Evolutionary conservation across 2,113 vertebrate species (phyloP).

Genomic region (Indri indri): DNA sequence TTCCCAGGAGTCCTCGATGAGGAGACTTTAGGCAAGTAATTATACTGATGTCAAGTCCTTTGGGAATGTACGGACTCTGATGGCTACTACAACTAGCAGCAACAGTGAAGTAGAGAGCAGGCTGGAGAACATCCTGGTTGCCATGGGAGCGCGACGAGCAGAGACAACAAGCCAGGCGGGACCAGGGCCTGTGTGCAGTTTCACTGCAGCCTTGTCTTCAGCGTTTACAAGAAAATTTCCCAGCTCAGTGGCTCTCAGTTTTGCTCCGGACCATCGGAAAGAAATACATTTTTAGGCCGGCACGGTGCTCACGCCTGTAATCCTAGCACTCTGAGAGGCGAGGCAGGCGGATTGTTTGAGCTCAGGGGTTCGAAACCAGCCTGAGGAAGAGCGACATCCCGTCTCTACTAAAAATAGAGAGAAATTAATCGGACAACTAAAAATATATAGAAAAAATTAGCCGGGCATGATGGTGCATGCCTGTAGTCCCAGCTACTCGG

Average conservation of each 20-base stretch:
- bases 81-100: not conserved
- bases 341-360: too few species aligned
- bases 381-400: too few species aligned
- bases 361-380: too few species aligned
- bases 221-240: not conserved
- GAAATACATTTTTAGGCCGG: not conserved
- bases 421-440: too few species aligned
- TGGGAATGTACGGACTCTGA: not conserved
- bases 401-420: too few species aligned
- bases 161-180: not conserved
- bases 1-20: not conserved
- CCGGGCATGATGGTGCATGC: too few species aligned
- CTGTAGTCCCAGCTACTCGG: too few species aligned
- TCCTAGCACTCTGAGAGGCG: too few species aligned
- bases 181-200: not conserved
- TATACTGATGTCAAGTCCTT: not conserved
- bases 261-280: not conserved
- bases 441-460: too few species aligned
- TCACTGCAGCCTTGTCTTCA: not conserved
- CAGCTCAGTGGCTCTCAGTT: not conserved
- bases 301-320: too few species aligned
- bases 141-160: not conserved
- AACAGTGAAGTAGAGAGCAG: not conserved
- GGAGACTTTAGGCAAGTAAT: not conserved
- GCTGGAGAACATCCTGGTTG: not conserved